Base-by-base conservation (phyloP, 2,888 invertebrate genomes). In the Pollenia griseotomentosa region DNA sequence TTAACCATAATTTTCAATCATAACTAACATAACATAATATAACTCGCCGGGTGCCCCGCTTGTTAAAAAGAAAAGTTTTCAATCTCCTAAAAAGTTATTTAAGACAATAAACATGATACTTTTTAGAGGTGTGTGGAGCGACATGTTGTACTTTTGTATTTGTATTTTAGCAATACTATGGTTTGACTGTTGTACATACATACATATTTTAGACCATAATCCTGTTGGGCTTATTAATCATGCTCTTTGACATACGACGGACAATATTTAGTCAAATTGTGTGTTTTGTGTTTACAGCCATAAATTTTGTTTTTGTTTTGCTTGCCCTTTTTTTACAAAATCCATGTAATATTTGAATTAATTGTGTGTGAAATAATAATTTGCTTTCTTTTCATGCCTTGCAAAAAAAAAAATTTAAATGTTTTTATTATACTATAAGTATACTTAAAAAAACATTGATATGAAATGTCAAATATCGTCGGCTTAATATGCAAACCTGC, bases 141-240 rank as follows among this genome's bases (percentile, higher is more conserved):
- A 33, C 33, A 33, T 33, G 33, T 33, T 33, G 33, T 33, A 16
- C 12, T 5, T 61, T 4, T 74, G 11, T 63, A 5, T 53, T 11
- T 10, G 14, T 14, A 14, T 77, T 44, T 44, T 12, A 11, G 46
- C 55, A 68, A 40, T 66, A 11, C 44, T 66, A 23, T 63, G 19
- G 19, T 19, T 19, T 19, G 19, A 19, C 19, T 19, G 1, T 19
- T 19, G 19, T 33, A 16, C 12, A 10, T 59, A 16, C 12, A 10
- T 59, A 1, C 14, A 55, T 66, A 23, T 63, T 74, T 80, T 70
- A 57, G 48, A 80, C 42, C 61, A 59, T 77, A 81, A 81, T 81
- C 75, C 75, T 81, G 65, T 81, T 81, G 61, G 57, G 75, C 59
- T 71, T 81, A 77, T 77, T 77, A 75, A 80, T 81, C 71, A 71